Base-by-base conservation (phyloP, 2,888 invertebrate species). In the Tinea trinotella region DNA sequence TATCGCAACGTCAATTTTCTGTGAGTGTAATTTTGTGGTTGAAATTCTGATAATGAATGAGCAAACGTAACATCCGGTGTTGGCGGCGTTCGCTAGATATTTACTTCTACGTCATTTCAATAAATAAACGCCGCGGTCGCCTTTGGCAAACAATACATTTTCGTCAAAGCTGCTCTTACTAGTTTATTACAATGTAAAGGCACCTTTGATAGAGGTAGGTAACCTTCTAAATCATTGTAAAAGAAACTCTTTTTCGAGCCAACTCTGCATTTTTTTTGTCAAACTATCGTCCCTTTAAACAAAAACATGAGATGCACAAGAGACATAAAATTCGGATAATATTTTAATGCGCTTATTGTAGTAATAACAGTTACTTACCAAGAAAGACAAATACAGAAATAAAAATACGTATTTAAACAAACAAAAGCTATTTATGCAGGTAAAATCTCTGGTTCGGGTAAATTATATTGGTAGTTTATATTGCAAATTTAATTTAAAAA, bases 21-120 rank as follows among this genome's bases (percentile, higher is more conserved):
- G 40, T n/a, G 15, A 15, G 40, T 40, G 30, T 30, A 30, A 40
- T 40, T 40, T 40, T 40, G 40, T 40, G 40, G 40, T n/a, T n/a
- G 30, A n/a, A 40, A 13, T 3, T 4, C 40, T 19, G 19, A 46
- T 46, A 46, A 46, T 46, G 46, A 46, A 46, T 46, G 46, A 46
- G 7, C 17, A 2, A 46, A 17, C 46, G 46, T 46, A 46, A 46
- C 46, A 19, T 46, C 46, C 46, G 44, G 44, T 44, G 12, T n/a
- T n/a, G 40, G 30, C 35, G 40, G 30, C 30, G 30, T 30, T 30
- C 30, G 30, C 30, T 30, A 30, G 30, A 40, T 40, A 40, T 13
- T 40, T 46, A 19, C 19, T 46, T 46, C 15, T 15, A 40, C 46
- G 46, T 46, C 46, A 46, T 19, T 46, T 19, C n/a, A 19, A 46